Conservation (phyloP, 35 echinoderm and acorn worm genomes). For the Apostichopus californicus region DNA sequence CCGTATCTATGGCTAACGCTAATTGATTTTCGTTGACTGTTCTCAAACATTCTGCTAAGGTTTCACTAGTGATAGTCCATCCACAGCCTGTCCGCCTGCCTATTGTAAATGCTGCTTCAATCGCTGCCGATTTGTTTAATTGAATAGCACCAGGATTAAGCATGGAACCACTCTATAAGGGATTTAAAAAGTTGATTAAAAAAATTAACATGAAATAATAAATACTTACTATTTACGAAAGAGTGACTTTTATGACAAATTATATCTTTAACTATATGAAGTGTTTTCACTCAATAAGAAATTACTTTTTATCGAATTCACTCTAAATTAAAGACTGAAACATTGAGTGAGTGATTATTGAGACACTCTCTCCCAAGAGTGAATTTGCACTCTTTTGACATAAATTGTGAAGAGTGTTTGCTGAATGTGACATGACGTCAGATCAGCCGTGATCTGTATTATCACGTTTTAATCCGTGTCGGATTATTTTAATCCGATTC, state of each 20-base stretch:
- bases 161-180: conserved; percentile 29
- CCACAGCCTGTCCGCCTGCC: background rate
- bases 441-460: too few relatives aligned
- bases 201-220: background rate
- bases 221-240: too few relatives aligned
- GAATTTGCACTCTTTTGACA: too few relatives aligned
- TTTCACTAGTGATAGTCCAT: background rate
- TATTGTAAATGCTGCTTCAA: background rate
- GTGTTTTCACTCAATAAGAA: too few relatives aligned
- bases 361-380: too few relatives aligned
- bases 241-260: too few relatives aligned
- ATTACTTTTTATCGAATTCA: too few relatives aligned
- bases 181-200: background rate
- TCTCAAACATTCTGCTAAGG: conserved; percentile 32
- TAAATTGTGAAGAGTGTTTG: background rate
- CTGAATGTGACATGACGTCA: background rate
- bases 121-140: background rate
- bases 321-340: too few relatives aligned
- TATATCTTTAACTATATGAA: too few relatives aligned
- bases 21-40: background rate
- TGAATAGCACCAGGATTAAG: conserved; percentile 25
- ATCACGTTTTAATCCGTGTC: too few relatives aligned
- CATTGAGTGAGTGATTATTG: too few relatives aligned
- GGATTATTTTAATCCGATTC: too few relatives aligned
- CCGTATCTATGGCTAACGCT: conserved; percentile 5